These are phyloP conservation scores for Thyatira batis DNA, from an alignment of 2,888 invertebrate species.

Conservation along the genomic window DNA sequence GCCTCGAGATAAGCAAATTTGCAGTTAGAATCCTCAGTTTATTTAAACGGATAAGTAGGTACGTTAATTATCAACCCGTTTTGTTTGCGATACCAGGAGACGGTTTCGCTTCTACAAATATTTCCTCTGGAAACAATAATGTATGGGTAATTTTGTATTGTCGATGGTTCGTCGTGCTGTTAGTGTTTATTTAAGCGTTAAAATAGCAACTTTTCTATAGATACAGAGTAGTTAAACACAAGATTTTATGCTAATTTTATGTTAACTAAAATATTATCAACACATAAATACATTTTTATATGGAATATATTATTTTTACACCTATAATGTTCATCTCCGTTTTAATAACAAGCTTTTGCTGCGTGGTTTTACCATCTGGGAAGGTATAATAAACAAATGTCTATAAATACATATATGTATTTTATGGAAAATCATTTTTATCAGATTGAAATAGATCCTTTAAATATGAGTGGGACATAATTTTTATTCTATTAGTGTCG, in stretches of 20 bases:
- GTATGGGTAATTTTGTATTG: slow-evolving; percentile 37
- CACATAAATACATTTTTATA: too few relatives aligned
- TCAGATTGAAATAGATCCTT: background rate
- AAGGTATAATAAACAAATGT: too few relatives aligned
- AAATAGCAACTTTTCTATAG: background rate
- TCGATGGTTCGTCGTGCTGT: slow-evolving; percentile 12
- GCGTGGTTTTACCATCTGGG: too few relatives aligned
- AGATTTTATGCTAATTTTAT: background rate
- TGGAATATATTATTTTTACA: too few relatives aligned
- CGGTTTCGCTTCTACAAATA: slow-evolving; percentile 47
- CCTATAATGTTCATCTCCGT: background rate
- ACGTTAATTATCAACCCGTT: slow-evolving; percentile 49
- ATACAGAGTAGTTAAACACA: background rate
- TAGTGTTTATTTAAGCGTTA: background rate
- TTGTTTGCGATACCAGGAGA: slow-evolving; percentile 38
- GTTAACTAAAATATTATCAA: too few relatives aligned
- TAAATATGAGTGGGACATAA: background rate
- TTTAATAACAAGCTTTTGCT: background rate
- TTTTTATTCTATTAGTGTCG: slow-evolving; percentile 22
- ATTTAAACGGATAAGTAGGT: slow-evolving; percentile 43
- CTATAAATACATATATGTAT: too few relatives aligned
- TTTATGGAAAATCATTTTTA: slow-evolving; percentile 5
- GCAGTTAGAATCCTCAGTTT: slow-evolving; percentile 29
- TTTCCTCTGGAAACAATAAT: slow-evolving; percentile 47
- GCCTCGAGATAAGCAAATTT: slow-evolving; percentile 25